Percentiles rank a stretch among this genome's conserved stretches.
phyloP scores from a whole-genome alignment of 1,140 invertebrate genomes.

The Ceratina australensis region DNA sequence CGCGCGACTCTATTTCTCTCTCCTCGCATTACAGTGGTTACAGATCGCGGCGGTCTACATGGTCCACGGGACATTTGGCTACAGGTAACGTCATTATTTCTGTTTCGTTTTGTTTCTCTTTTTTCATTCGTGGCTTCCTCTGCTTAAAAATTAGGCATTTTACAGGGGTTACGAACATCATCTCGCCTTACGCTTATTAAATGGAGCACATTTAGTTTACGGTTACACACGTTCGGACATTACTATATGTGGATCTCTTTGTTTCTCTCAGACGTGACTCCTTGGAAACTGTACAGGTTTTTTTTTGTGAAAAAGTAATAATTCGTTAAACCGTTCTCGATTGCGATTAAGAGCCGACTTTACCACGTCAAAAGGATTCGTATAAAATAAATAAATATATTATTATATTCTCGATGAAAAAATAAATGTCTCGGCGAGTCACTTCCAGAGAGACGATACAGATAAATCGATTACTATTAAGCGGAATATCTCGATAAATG shows the following conservation, averaged over 20 bases:
- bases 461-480: neutral
- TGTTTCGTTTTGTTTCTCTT: slow-evolving; percentile 43
- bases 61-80: slow-evolving; percentile 77
- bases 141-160: slow-evolving; percentile 41
- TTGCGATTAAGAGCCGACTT: neutral
- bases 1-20: neutral
- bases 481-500: slow-evolving; percentile 23
- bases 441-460: slow-evolving; percentile 29
- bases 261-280: slow-evolving; percentile 30
- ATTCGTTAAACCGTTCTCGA: neutral
- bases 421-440: slow-evolving; percentile 14
- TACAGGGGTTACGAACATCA: slow-evolving; percentile 47
- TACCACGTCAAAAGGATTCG: neutral
- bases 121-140: slow-evolving; percentile 10
- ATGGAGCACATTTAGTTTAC: slow-evolving; percentile 30
- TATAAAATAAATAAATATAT: neutral
- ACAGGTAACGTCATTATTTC: slow-evolving; percentile 65
- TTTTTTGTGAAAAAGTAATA: neutral
- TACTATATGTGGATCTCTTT: slow-evolving; percentile 15
- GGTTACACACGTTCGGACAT: slow-evolving; percentile 26
- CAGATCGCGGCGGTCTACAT: slow-evolving; percentile 72
- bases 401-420: no score
- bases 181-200: slow-evolving; percentile 29
- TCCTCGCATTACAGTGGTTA: slow-evolving; percentile 29
- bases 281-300: no score